These are phyloP conservation scores for Penaeus vannamei DNA, from an alignment of 1,140 invertebrate genomes.

Conservation along the genomic window DNA sequence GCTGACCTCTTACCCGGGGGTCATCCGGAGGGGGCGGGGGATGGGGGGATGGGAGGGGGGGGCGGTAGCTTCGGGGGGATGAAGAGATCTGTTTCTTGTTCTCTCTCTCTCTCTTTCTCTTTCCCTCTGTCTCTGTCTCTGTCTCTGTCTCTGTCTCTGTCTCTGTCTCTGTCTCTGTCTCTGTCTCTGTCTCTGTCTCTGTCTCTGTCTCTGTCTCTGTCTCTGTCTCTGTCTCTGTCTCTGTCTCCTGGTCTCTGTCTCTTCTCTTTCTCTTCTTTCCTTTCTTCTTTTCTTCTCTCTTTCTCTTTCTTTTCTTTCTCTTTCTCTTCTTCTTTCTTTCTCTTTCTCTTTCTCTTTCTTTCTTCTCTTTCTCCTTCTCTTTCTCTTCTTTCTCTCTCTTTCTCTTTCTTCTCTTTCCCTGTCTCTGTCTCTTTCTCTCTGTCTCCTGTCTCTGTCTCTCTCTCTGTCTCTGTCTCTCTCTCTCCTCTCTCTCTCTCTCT, in stretches of 20 bases:
- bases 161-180: not conserved
- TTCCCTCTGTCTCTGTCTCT: not conserved
- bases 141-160: not conserved
- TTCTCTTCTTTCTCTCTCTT: too few species aligned
- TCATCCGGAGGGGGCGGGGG: too few species aligned
- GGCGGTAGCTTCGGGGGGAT: too few species aligned
- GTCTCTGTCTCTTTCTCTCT: not conserved
- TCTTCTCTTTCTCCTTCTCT: not conserved
- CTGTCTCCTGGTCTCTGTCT: not conserved
- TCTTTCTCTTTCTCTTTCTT: not conserved
- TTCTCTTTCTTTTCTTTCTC: not conserved
- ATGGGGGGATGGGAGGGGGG: too few species aligned
- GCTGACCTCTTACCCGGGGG: too few species aligned
- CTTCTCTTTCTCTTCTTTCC: not conserved
- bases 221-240: too few species aligned
- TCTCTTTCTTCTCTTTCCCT: not conserved
- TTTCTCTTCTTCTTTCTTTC: not conserved
- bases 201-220: too few species aligned
- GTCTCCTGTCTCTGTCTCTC: not conserved
- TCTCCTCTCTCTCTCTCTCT: not conserved
- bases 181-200: too few species aligned
- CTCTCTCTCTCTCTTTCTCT: too few species aligned
- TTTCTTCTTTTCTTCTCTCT: not conserved
- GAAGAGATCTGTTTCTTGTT: too few species aligned
- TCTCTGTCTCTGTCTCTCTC: too few species aligned